A percentile compares a stretch with the other conserved stretches of the same genome.
Evolutionary conservation across 1,140 invertebrate genomes (phyloP).

Genomic region (Drosophila trapezifrons): DNA sequence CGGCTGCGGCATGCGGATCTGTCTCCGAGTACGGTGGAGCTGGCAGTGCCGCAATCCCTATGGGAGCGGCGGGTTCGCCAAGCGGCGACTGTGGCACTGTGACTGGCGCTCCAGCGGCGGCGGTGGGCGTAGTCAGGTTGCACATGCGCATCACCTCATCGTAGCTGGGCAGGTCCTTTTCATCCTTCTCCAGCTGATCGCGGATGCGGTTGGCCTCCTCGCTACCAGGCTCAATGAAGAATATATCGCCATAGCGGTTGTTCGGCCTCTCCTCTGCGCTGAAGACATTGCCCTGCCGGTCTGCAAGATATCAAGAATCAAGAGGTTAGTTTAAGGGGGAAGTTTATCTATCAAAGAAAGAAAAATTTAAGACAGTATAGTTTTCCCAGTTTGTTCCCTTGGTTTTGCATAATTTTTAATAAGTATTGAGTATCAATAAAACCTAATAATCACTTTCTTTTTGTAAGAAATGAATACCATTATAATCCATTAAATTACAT

Average conservation of each 20-base stretch:
- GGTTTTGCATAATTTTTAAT: neutral
- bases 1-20: conserved; percentile 44
- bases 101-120: conserved; percentile 23
- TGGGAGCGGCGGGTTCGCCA: conserved; percentile 23
- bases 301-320: conserved; percentile 50
- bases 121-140: conserved; percentile 66
- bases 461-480: no score
- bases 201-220: conserved; percentile 75
- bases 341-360: neutral
- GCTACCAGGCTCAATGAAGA: conserved; percentile 73
- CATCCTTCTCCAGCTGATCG: conserved; percentile 78
- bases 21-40: conserved; percentile 71
- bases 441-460: neutral
- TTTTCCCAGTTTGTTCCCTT: neutral
- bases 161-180: conserved; percentile 80
- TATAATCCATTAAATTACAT: no score
- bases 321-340: neutral
- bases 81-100: conserved; percentile 6
- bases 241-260: conserved; percentile 71
- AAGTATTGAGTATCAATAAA: no score
- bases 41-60: conserved; percentile 68
- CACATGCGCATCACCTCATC: conserved; percentile 83
- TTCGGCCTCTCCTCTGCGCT: conserved; percentile 50
- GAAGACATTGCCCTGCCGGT: conserved; percentile 71
- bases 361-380: neutral